Evolutionary conservation across 2,797 vertebrate genomes (phyloP), one percentile per base, ranked within the genome.

Genomic region (Heterohyrax brucei): DNA sequence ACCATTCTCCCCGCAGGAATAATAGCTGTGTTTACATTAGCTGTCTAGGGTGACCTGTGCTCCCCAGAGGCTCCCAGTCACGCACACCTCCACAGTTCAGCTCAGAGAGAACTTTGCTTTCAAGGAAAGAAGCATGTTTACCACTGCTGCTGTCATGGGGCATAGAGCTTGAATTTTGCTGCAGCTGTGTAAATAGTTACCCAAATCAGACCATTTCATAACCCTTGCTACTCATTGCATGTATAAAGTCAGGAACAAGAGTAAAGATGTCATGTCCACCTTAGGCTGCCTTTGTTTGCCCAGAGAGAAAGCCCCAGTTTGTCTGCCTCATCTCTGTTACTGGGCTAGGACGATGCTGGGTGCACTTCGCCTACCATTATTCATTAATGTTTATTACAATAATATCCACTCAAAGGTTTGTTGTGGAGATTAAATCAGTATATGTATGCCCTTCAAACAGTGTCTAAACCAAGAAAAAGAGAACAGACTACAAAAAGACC

Each of bases 81-180:
- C 4, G 10, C 59, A 81, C 77, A 89, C 30, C n/a, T 72, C 72
- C 59, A 62, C 7, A 10, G 79, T 56, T 88, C 95, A 82, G 28
- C 94, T 73, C 86, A 62, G 44, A 86, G 48, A 81, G 48, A 44
- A 5, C 68, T 83, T 66, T 1, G 30, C 96, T 95, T 97, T 97
- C 97, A 97, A 97, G 97, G 97, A 98, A 97, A 95, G 9, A 73
- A 91, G 26, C 2, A 0, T 96, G 96, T 97, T 97, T 97, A 96
- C 95, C 93, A 72, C 46, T 2, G 12, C 86, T 83, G 76, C 62
- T 91, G 91, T 96, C 93, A 85, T 12, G 64, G 83, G 46, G 50
- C 85, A 39, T 90, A 93, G 95, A 97, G 76, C 81, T 70, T 73
- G 76, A 46, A 61, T 53, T 82, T 87, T 33, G 81, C 83, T 33